Percentiles rank a stretch among this genome's conserved stretches.
phyloP scores from a whole-genome alignment of 2,797 vertebrate genomes.

The Varecia variegata region DNA sequence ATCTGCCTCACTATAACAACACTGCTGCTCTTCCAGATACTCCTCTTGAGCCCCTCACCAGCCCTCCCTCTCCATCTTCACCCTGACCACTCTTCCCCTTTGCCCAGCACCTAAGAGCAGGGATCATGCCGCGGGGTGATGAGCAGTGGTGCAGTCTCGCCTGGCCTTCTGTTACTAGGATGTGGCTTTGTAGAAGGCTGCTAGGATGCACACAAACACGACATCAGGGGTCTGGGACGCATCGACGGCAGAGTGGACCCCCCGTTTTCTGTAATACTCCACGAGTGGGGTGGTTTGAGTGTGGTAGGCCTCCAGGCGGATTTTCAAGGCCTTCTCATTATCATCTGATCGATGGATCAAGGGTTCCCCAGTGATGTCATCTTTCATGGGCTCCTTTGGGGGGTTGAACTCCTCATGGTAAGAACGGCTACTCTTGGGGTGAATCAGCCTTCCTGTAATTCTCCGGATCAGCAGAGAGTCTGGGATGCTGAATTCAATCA shows the following conservation, averaged over 20 bases:
- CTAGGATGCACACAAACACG: conserved; percentile 96
- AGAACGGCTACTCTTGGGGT: no score
- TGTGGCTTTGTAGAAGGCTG: conserved; percentile 93
- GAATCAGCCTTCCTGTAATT: no score
- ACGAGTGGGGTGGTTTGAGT: conserved; percentile 93
- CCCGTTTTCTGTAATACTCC: conserved; percentile 91
- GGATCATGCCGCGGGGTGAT: conserved; percentile 76
- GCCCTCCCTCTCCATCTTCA: conserved; percentile 39
- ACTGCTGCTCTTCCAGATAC: conserved; percentile 52
- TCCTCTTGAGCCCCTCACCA: conserved; percentile 10
- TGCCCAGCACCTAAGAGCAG: conserved; percentile 78
- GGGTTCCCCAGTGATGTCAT: conserved; percentile 95
- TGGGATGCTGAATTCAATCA: no score
- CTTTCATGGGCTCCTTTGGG: no score
- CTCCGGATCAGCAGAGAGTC: no score
- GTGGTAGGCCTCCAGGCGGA: conserved; percentile 94
- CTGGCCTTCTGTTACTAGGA: conserved; percentile 84
- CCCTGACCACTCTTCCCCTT: conserved; percentile 63
- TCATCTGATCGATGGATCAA: conserved; percentile 95
- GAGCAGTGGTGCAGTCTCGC: conserved; percentile 80
- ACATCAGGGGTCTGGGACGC: conserved; percentile 92
- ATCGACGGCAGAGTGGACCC: conserved; percentile 91
- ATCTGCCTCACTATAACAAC: not conserved
- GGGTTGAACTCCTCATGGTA: no score
- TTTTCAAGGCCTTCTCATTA: conserved; percentile 90